A percentile compares a stretch with the other conserved stretches of the same genome.
Conservation (phyloP, 2,113 vertebrate species). For the Ophiodon elongatus region DNA sequence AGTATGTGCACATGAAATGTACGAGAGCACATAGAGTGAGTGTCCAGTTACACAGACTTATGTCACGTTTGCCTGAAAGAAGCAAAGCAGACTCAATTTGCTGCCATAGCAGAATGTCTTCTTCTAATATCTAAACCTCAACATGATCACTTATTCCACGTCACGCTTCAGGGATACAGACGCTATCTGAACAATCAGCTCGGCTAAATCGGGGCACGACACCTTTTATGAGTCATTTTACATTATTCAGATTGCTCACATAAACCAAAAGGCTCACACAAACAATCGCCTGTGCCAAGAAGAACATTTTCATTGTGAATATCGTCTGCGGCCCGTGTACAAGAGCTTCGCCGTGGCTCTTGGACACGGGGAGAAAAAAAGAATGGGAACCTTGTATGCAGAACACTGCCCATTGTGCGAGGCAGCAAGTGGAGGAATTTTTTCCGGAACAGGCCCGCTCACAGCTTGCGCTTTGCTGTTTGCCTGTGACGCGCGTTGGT, state of each 20-base stretch:
- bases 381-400: conserved; percentile 69
- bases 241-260: conserved; percentile 47
- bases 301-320: conserved; percentile 71
- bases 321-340: conserved; percentile 49
- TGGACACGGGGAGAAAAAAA: conserved; percentile 26
- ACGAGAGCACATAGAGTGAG: background rate
- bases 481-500: conserved; percentile 71
- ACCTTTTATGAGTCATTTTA: conserved; percentile 66
- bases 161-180: conserved; percentile 56
- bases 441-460: conserved; percentile 77
- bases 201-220: conserved; percentile 52
- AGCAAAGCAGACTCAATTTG: background rate
- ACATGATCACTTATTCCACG: conserved; percentile 36
- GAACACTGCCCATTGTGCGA: conserved; percentile 75
- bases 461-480: conserved; percentile 81
- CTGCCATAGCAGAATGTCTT: background rate
- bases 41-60: background rate
- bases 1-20: conserved; percentile 11
- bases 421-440: conserved; percentile 72
- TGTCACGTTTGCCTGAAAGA: background rate
- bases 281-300: conserved; percentile 58
- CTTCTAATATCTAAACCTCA: conserved; percentile 28
- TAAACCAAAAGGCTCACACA: conserved; percentile 36
- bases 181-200: conserved; percentile 58
- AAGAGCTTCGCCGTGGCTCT: conserved; percentile 32